Evolutionary conservation across 2,113 vertebrate species (phyloP), one percentile per base, ranked within the genome.

Genomic region (Oryzias melastigma): DNA sequence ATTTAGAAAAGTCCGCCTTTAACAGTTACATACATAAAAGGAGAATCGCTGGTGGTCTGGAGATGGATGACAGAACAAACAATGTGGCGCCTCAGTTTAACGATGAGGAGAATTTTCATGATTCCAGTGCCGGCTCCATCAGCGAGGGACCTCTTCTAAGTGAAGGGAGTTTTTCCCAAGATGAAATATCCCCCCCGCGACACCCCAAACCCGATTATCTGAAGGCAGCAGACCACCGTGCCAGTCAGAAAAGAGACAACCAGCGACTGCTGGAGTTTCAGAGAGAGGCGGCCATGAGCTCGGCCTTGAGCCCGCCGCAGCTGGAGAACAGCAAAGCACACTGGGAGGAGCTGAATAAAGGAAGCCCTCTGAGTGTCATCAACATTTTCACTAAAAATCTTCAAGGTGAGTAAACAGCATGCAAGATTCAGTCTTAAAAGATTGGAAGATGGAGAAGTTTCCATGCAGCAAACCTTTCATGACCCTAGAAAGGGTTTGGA

Each of bases 281-380:
- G 89, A 96, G 86, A 64, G 95, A 96, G 77, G 93, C 95, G 19
- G 94, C 93, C 45, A 93, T 85, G 19, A 93, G 88, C 75, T 72
- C 86, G 0, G 90, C 93, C 0, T 84, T 94, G 74, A 90, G 76
- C 40, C 59, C 90, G 19, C 76, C 49, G 0, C 19, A 68, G 15
- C 87, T 68, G 1, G 62, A 84, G 1, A 22, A 15, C 42, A 86
- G 68, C 82, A 92, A 88, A 68, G 86, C 86, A 4, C 91, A 93
- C 0, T 97, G 94, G 96, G 95, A 96, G 73, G 97, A 98, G 57
- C 85, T 99, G 63, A 88, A 90, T 5, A 96, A 95, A 68, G 97
- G 97, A 79, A 97, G 96, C 84, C 94, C 96, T 14, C 90, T 95
- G 63, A 98, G 97, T 14, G 95, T 98, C 58, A 98, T 99, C 89